These are phyloP conservation scores for Saccostrea cuccullata DNA, from an alignment of 1,140 invertebrate genomes.

Conservation along the genomic window DNA sequence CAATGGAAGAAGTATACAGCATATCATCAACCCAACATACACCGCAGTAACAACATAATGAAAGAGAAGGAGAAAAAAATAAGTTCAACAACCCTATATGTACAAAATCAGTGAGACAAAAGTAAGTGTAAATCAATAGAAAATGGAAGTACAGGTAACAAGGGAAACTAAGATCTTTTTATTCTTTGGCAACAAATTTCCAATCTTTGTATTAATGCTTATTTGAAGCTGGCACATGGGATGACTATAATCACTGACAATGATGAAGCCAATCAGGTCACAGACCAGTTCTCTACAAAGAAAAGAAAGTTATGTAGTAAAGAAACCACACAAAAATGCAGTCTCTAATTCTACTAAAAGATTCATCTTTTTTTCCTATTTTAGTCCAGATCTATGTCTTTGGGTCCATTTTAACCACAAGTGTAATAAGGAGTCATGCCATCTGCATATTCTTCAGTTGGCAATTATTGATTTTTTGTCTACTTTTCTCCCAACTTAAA, in stretches of 20 bases:
- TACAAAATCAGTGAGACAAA: conserved; percentile 16
- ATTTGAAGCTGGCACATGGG: neutral
- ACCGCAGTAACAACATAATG: conserved; percentile 1
- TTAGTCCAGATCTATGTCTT: too few species aligned
- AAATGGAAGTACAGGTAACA: conserved; percentile 16
- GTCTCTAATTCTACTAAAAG: too few species aligned
- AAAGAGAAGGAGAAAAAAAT: neutral
- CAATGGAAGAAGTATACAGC: conserved; percentile 12
- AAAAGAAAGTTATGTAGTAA: neutral
- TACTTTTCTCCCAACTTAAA: too few species aligned
- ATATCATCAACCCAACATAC: conserved; percentile 13
- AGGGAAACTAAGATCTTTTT: neutral
- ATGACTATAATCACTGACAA: conserved; percentile 1
- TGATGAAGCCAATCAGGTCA: neutral
- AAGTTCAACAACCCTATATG: conserved; percentile 1
- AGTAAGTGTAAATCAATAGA: conserved; percentile 19
- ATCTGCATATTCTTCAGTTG: too few species aligned
- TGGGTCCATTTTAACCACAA: too few species aligned
- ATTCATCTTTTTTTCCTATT: too few species aligned
- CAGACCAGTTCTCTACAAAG: neutral
- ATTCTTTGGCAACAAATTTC: conserved; percentile 36
- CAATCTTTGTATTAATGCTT: conserved; percentile 4
- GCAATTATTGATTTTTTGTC: too few species aligned
- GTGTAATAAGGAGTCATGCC: too few species aligned
- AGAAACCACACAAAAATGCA: too few species aligned